Evolutionary conservation across 2,797 vertebrate species (phyloP).

Genomic region (Smutsia gigantea): DNA sequence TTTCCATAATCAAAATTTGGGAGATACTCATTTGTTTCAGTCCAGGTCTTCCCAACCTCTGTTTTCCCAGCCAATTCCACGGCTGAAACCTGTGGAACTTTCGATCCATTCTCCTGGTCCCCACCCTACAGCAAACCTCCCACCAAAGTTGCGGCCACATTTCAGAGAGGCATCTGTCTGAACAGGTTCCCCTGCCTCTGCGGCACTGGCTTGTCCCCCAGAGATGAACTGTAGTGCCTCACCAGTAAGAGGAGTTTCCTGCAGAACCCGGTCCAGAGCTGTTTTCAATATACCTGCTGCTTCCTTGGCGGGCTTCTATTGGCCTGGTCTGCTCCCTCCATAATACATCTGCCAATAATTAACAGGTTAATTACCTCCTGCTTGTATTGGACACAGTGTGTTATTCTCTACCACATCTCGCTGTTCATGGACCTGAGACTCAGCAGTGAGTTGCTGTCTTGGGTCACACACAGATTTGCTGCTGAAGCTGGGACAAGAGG

Average conservation of each 20-base stretch:
- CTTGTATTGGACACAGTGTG: background rate
- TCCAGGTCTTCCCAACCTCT: background rate
- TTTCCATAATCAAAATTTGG: background rate
- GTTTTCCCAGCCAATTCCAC: background rate
- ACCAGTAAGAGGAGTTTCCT: background rate
- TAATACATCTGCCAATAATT: background rate
- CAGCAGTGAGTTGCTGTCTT: background rate
- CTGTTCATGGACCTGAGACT: background rate
- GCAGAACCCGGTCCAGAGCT: background rate
- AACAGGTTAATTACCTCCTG: background rate
- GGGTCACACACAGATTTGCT: background rate
- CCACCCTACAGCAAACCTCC: no score
- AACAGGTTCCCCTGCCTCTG: background rate
- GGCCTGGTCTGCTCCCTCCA: background rate
- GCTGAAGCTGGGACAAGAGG: background rate
- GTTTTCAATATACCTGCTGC: background rate
- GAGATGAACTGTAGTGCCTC: background rate
- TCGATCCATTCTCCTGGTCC: background rate
- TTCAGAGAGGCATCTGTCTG: background rate
- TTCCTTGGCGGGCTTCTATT: background rate
- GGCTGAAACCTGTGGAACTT: background rate
- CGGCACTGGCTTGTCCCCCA: background rate
- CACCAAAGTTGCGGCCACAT: background rate
- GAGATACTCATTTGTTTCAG: background rate
- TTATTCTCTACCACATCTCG: background rate